A percentile compares a stretch with the other conserved stretches of the same genome.
phyloP scores from a whole-genome alignment of 2,888 invertebrate species.

The Lymantria monacha region DNA sequence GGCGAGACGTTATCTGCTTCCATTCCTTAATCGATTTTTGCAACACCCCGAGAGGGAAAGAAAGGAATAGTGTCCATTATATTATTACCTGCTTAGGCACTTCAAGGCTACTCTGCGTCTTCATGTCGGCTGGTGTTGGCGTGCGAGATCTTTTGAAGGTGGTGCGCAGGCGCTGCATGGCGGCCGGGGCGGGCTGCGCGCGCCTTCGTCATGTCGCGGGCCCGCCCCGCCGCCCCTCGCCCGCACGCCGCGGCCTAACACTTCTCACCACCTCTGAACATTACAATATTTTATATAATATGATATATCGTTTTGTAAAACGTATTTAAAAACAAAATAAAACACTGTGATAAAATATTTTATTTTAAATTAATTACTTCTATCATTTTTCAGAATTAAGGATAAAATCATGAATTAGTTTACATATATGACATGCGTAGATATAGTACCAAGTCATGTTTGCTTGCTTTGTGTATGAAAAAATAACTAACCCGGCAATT shows the following conservation, averaged over 20 bases:
- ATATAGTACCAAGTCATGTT: too few relatives aligned
- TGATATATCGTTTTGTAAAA: too few relatives aligned
- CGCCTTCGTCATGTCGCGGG: slow-evolving; percentile 69
- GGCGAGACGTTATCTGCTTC: too few relatives aligned
- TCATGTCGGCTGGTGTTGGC: slow-evolving; percentile 95
- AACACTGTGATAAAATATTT: slow-evolving; percentile 24
- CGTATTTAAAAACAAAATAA: too few relatives aligned
- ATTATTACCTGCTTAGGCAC: slow-evolving; percentile 90
- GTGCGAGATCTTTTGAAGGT: slow-evolving; percentile 94
- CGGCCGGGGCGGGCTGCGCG: slow-evolving; percentile 75
- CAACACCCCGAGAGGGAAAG: too few relatives aligned
- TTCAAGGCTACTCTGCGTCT: slow-evolving; percentile 94
- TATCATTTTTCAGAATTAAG: too few relatives aligned
- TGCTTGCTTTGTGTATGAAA: too few relatives aligned
- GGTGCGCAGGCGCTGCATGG: slow-evolving; percentile 91
- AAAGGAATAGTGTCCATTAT: too few relatives aligned
- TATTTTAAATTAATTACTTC: background rate
- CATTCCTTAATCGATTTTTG: too few relatives aligned
- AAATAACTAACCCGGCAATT: too few relatives aligned
- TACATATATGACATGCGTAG: too few relatives aligned
- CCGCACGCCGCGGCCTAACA: slow-evolving; percentile 45
- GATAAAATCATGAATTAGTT: too few relatives aligned
- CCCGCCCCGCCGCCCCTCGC: slow-evolving; percentile 70
- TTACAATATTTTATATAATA: slow-evolving; percentile 6
- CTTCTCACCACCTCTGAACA: slow-evolving; percentile 42